Evolutionary conservation across 2,797 vertebrate genomes (phyloP).

Genomic region (Channa striata): DNA sequence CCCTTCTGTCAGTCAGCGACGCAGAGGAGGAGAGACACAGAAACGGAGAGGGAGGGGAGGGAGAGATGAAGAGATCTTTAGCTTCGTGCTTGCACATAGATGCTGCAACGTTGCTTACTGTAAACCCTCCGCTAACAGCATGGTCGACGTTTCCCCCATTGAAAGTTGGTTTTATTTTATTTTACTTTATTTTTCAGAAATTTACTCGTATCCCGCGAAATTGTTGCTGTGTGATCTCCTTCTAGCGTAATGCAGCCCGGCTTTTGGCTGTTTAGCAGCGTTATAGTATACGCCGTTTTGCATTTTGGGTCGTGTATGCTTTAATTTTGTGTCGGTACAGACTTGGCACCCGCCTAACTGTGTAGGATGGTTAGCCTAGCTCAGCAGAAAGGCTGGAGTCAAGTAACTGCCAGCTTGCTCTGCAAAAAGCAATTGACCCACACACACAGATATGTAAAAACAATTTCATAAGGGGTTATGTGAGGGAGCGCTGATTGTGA

Average conservation of each 20-base stretch:
- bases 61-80: conserved; percentile 16
- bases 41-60: conserved; percentile 3
- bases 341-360: neutral
- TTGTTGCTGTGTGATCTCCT: too few species aligned
- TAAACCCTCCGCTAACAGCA: conserved; percentile 34
- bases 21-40: conserved; percentile 38
- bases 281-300: neutral
- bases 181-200: too few species aligned
- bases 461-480: neutral
- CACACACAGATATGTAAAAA: neutral
- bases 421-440: neutral
- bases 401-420: neutral
- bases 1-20: conserved; percentile 66
- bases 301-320: conserved; percentile 3
- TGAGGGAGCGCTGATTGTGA: neutral
- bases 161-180: neutral
- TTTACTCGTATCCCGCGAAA: too few species aligned
- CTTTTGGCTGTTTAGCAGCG: conserved; percentile 5
- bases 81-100: conserved; percentile 51
- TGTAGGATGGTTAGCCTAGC: neutral
- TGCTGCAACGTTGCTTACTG: conserved; percentile 36
- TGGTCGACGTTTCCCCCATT: neutral
- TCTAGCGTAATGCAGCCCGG: too few species aligned
- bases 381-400: neutral
- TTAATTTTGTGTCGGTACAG: neutral